Evolutionary conservation across 2,888 invertebrate species (phyloP).

Genomic region (Microctonus aethiopoides): DNA sequence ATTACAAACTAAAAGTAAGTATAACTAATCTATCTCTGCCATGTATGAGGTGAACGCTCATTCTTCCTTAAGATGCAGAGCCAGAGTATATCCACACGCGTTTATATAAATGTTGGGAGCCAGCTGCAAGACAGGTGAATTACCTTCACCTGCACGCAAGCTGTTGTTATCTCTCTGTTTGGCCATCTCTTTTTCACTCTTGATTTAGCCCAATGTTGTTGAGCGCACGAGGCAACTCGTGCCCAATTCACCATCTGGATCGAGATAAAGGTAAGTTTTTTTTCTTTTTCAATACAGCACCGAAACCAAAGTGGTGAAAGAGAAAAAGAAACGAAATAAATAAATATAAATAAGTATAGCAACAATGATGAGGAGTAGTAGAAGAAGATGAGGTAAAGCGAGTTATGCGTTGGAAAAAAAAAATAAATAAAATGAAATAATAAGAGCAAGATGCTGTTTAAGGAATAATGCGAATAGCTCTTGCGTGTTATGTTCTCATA

Average conservation of each 20-base stretch:
- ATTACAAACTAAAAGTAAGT: not conserved
- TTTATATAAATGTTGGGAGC: constrained; percentile 33
- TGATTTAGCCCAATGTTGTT: constrained; percentile 18
- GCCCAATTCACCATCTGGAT: constrained; percentile 59
- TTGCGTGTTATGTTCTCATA: not conserved
- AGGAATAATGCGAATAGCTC: not conserved
- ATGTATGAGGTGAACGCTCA: constrained; percentile 18
- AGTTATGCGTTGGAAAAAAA: not conserved
- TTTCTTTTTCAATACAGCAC: not conserved
- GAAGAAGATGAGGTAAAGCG: not conserved
- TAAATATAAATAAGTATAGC: not conserved
- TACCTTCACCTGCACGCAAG: constrained; percentile 61
- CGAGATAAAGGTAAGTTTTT: constrained; percentile 33
- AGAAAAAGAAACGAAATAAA: not conserved
- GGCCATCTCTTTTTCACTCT: constrained; percentile 2
- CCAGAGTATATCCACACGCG: constrained; percentile 12
- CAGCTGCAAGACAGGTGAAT: constrained; percentile 63
- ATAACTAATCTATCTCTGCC: not conserved
- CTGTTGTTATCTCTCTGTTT: constrained; percentile 47
- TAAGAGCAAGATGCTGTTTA: not conserved
- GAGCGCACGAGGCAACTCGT: constrained; percentile 39
- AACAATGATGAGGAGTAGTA: not conserved
- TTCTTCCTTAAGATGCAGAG: not conserved
- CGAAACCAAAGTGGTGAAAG: not conserved
- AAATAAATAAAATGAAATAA: not conserved